Base-by-base conservation (phyloP, 2,113 vertebrate genomes). In the Gopherus flavomarginatus region DNA sequence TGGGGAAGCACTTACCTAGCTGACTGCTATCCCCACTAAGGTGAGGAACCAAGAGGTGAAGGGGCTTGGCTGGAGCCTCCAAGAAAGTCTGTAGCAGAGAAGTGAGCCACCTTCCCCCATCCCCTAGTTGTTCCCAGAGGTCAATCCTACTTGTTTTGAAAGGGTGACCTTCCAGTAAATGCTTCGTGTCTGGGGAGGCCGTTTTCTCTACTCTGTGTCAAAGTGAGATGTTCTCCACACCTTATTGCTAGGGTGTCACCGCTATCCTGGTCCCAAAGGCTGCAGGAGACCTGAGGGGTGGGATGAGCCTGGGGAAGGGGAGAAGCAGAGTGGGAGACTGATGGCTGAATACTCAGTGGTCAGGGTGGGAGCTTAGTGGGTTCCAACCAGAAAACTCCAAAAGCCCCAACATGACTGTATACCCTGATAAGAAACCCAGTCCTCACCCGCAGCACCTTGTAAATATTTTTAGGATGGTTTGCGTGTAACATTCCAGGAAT, bases 381-480 rank as follows among this genome's bases (percentile, higher is more conserved):
- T 65, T 92, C 27, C 47, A 79, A 13, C 44, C 89, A 83, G 44
- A 65, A n/a, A 90, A 88, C 35, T 21, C 38, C 75, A 69, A 31
- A 47, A 75, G 35, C 16, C 47, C n/a, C 47, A 85, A 42, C 8
- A 7, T 31, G 86, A 3, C 81, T 83, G 19, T 80, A 80, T 21
- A 27, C 49, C 26, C 38, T 29, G 75, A 9, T 26, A 86, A 12
- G 50, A 95, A 49, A 56, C n/a, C 35, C 38, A 31, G n/a, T 77
- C 12, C 87, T 81, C 31, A 0, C 9, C 83, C 47, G 69, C 78
- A 47, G n/a, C 9, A 17, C 22, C 0, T 22, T 24, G 0, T 8
- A 6, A 59, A 31, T 26, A 26, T 29, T 31, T 8, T 29, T 69
- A 62, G 1, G 75, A 3, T 1, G 4, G 1, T 1, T 89, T 47